Conservation (phyloP, 2,888 invertebrate genomes). For the Serrognathus titanus region DNA sequence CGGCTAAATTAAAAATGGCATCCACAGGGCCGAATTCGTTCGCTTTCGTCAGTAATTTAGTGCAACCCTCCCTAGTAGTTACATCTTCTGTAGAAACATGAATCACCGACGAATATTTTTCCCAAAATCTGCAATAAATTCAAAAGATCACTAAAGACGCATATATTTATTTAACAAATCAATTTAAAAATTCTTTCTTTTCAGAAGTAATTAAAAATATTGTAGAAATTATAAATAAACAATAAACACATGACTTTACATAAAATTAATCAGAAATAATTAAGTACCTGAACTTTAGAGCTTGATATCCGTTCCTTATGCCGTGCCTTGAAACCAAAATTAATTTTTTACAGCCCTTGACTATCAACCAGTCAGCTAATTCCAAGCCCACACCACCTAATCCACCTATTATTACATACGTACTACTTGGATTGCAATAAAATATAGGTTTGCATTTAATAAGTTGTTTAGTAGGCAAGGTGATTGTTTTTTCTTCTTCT, state of each 20-base stretch:
- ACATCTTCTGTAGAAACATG: slow-evolving; percentile 70
- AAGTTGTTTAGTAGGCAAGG: neutral
- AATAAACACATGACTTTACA: too few relatives aligned
- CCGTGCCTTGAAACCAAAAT: slow-evolving; percentile 80
- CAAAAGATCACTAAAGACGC: too few relatives aligned
- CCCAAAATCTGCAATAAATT: slow-evolving; percentile 54
- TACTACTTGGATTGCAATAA: slow-evolving; percentile 5
- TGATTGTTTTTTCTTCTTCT: neutral
- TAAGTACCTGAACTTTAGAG: slow-evolving; percentile 61
- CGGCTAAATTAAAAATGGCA: slow-evolving; percentile 88
- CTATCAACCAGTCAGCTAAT: slow-evolving; percentile 79
- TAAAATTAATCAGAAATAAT: neutral
- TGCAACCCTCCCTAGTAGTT: slow-evolving; percentile 67
- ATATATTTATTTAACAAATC: too few relatives aligned
- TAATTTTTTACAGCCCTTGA: slow-evolving; percentile 75
- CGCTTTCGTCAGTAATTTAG: slow-evolving; percentile 63
- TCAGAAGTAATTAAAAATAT: too few relatives aligned
- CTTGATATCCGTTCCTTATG: slow-evolving; percentile 77
- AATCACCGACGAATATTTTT: slow-evolving; percentile 65
- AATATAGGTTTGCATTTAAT: slow-evolving; percentile 27
- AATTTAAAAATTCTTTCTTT: neutral
- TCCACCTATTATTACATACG: slow-evolving; percentile 65
- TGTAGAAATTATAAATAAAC: too few relatives aligned
- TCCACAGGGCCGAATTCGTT: slow-evolving; percentile 67
- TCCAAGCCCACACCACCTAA: slow-evolving; percentile 92